Percentiles rank a stretch among this genome's conserved stretches.
Evolutionary conservation across 2,113 vertebrate genomes (phyloP).

Genomic region (Phyllostomus discolor): DNA sequence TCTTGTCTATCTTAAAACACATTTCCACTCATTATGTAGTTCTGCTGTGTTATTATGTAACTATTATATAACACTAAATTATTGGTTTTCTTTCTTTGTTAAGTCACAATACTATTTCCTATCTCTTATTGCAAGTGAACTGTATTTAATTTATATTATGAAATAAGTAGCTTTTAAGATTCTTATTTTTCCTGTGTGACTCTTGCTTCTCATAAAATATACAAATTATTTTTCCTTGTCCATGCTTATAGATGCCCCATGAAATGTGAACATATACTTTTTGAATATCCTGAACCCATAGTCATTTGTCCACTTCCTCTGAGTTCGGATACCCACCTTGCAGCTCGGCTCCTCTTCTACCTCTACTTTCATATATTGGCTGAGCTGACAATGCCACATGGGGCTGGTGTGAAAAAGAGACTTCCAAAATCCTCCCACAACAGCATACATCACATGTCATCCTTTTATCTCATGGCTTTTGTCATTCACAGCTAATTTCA

Average conservation of each 20-base stretch:
- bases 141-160: neutral
- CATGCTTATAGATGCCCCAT: neutral
- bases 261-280: neutral
- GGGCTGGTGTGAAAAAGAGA: neutral
- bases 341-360: neutral
- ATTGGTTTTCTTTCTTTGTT: neutral
- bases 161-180: neutral
- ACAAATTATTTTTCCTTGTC: neutral
- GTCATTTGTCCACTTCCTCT: neutral
- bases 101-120: neutral
- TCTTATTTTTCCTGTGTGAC: neutral
- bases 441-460: neutral
- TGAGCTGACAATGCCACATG: neutral
- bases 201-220: neutral
- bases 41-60: neutral
- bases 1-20: neutral
- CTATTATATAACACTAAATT: neutral
- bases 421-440: neutral
- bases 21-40: neutral
- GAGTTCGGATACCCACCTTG: neutral
- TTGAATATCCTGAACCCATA: neutral
- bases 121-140: neutral
- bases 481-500: neutral
- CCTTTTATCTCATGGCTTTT: neutral
- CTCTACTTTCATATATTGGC: neutral